Conservation (phyloP, 2,888 invertebrate species). For the Drosophila falleni region DNA sequence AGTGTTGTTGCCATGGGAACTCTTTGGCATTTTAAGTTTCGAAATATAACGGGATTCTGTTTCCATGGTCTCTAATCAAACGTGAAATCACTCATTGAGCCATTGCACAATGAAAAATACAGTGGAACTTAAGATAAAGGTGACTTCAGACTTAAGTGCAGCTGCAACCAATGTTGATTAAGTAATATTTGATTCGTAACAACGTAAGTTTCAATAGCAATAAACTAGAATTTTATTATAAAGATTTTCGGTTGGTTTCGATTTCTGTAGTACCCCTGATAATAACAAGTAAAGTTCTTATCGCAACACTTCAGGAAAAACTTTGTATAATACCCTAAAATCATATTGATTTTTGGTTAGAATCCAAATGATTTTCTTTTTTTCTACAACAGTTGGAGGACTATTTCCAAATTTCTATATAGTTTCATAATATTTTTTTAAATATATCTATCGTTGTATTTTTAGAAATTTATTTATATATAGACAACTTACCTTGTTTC, state of each 20-base stretch:
- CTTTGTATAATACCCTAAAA: too few species aligned
- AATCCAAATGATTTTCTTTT: too few species aligned
- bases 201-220: not conserved
- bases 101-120: not conserved
- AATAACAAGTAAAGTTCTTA: too few species aligned
- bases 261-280: too few species aligned
- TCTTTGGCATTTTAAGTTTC: slow-evolving; percentile 40
- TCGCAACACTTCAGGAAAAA: too few species aligned
- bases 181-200: not conserved
- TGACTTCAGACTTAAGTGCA: not conserved
- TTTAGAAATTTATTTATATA: not conserved
- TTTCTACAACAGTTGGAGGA: too few species aligned
- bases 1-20: slow-evolving; percentile 37
- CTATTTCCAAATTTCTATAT: too few species aligned
- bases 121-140: not conserved
- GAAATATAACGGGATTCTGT: slow-evolving; percentile 46
- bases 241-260: too few species aligned
- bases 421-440: too few species aligned
- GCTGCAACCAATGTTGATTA: not conserved
- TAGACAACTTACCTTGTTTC: too few species aligned
- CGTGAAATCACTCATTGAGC: not conserved
- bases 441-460: too few species aligned
- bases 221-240: not conserved
- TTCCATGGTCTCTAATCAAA: slow-evolving; percentile 4
- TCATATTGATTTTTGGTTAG: too few species aligned